Conservation (phyloP, 2,113 vertebrate species). For the Trichomycterus rosablanca region DNA sequence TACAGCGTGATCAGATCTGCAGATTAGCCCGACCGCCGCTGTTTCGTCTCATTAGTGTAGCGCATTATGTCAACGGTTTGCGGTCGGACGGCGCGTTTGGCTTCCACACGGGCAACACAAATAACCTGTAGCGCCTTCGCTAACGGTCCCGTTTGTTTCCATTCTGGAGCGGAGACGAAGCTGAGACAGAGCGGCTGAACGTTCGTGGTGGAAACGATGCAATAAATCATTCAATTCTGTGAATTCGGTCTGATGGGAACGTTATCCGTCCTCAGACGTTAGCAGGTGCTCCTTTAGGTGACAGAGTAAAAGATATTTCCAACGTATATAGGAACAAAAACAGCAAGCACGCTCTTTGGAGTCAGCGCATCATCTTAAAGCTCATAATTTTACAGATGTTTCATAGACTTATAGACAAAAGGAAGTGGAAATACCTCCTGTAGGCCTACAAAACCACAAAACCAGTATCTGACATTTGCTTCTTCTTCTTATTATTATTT, state of each 20-base stretch:
- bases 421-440: too few species aligned
- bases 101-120: conserved; percentile 16
- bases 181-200: conserved; percentile 54
- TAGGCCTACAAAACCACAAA: too few species aligned
- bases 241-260: conserved; percentile 26
- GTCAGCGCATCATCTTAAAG: neutral
- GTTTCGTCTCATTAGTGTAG: conserved; percentile 20
- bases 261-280: conserved; percentile 20
- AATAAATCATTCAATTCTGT: conserved; percentile 30
- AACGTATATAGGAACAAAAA: neutral
- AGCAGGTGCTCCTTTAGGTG: conserved; percentile 43
- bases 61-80: conserved; percentile 6
- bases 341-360: neutral
- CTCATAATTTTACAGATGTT: neutral
- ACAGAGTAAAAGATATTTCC: conserved; percentile 25
- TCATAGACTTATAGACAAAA: neutral
- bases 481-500: too few species aligned
- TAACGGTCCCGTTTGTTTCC: conserved; percentile 68
- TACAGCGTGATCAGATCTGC: conserved; percentile 3
- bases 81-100: conserved; percentile 16
- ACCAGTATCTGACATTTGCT: too few species aligned
- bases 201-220: conserved; percentile 49
- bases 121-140: conserved; percentile 61
- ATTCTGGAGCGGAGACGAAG: conserved; percentile 52
- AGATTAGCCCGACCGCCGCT: neutral